Base-by-base conservation (phyloP, 2,888 invertebrate genomes). In the Athalia cordata region DNA sequence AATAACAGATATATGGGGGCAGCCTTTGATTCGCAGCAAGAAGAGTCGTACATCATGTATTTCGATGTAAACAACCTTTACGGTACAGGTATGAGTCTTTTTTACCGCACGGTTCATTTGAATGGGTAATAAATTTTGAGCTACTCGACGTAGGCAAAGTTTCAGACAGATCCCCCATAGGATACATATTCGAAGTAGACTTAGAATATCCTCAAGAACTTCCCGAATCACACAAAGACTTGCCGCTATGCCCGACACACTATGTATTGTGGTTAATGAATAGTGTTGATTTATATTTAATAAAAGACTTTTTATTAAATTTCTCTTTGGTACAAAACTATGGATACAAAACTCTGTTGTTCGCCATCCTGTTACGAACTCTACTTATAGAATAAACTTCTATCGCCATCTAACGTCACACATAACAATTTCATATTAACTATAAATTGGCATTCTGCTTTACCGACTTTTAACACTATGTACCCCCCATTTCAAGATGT, bases 101-200 rank as follows among this genome's bases (percentile, higher is more conserved):
- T 61, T 79, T 87, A 13, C 86, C 86, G 47, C 74, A 79, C 43
- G 75, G 79, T 43, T 78, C 80, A 72, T 87, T 86, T 75, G 78
- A 81, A 70, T 85, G 83, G 83, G 43, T 45, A 43, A 15, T 55
- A n/a, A 61, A 82, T 67, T 77, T 59, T 76, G 65, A 52, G 13
- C 50, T 66, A 15, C n/a, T 75, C 11, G 79, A 78, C 45, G 62
- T 79, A 5, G 55, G 52, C 6, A 59, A 59, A 43, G 68, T 77
- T 29, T 13, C 64, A n/a, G 78, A 79, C 29, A 75, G 81, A 67
- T 65, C 55, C 61, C 78, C 74, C 52, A 80, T 65, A 50, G 86
- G 85, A 6, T 88, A 87, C 76, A 81, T 88, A 52, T 77, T 88
- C 0, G 87, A 88, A 80, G 87, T 90, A 29, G 86, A 90, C 77